A percentile compares a stretch with the other conserved stretches of the same genome.
phyloP scores from a whole-genome alignment of 2,888 invertebrate species.

The Chymomyza procnemis region DNA sequence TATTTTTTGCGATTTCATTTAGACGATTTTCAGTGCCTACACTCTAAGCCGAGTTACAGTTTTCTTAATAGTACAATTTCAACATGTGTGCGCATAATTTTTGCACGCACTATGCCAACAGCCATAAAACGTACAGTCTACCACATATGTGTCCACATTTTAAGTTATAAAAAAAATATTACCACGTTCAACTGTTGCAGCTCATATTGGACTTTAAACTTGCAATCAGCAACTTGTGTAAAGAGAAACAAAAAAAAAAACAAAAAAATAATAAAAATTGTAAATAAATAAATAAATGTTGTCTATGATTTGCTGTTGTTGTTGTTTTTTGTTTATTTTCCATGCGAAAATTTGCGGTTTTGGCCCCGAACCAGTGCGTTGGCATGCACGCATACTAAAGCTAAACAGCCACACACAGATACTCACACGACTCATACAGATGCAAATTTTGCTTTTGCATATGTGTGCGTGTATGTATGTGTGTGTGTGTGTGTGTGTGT shows the following conservation, averaged over 20 bases:
- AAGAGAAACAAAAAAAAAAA: neutral
- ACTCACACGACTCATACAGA: too few species aligned
- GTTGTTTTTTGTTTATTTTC: neutral
- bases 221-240: neutral
- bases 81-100: too few species aligned
- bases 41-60: too few species aligned
- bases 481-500: neutral
- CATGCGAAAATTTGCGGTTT: neutral
- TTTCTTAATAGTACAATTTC: too few species aligned
- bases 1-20: too few species aligned
- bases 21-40: too few species aligned
- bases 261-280: neutral
- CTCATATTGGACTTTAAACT: conserved; percentile 10
- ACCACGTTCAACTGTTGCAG: neutral
- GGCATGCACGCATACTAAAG: neutral
- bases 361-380: conserved; percentile 21
- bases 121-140: neutral
- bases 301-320: conserved; percentile 2
- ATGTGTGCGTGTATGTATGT: too few species aligned
- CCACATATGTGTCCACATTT: neutral
- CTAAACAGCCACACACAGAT: too few species aligned
- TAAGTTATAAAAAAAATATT: neutral
- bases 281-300: neutral
- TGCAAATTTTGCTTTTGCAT: too few species aligned
- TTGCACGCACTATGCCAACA: too few species aligned